These are phyloP conservation scores for Malthinus seriepunctatus DNA, from an alignment of 2,888 invertebrate species.

Conservation along the genomic window DNA sequence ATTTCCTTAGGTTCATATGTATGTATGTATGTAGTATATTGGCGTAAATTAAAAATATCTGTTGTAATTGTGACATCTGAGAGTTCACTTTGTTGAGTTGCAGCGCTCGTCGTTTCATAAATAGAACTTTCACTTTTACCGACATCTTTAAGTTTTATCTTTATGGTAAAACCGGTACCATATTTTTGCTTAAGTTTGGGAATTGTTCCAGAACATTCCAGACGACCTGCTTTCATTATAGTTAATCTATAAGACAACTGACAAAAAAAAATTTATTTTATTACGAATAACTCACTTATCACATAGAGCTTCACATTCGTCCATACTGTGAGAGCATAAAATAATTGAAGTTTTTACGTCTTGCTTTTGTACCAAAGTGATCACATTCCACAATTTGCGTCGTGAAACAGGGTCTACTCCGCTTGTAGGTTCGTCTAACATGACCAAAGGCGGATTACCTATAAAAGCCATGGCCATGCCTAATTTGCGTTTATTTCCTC, in stretches of 20 bases:
- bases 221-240: constrained; percentile 80
- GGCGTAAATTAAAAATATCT: not conserved
- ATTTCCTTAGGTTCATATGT: constrained; percentile 4
- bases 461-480: constrained; percentile 77
- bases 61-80: not conserved
- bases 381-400: constrained; percentile 51
- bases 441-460: constrained; percentile 69
- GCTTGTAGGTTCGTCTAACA: constrained; percentile 77
- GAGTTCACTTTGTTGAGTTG: constrained; percentile 7
- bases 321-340: constrained; percentile 85
- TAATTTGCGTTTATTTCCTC: constrained; percentile 79
- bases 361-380: constrained; percentile 2
- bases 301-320: constrained; percentile 83
- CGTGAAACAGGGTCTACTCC: constrained; percentile 69
- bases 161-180: constrained; percentile 58
- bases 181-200: constrained; percentile 77
- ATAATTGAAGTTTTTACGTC: constrained; percentile 64
- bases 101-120: not conserved
- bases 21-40: not conserved
- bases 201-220: constrained; percentile 74
- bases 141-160: constrained; percentile 44
- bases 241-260: constrained; percentile 59
- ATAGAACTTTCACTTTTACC: not conserved
- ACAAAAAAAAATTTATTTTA: not conserved
- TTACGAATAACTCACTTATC: constrained; percentile 40